A percentile compares a stretch with the other conserved stretches of the same genome.
These are phyloP conservation scores for Cephus runcator DNA, from an alignment of 2,888 invertebrate species.

Conservation along the genomic window DNA sequence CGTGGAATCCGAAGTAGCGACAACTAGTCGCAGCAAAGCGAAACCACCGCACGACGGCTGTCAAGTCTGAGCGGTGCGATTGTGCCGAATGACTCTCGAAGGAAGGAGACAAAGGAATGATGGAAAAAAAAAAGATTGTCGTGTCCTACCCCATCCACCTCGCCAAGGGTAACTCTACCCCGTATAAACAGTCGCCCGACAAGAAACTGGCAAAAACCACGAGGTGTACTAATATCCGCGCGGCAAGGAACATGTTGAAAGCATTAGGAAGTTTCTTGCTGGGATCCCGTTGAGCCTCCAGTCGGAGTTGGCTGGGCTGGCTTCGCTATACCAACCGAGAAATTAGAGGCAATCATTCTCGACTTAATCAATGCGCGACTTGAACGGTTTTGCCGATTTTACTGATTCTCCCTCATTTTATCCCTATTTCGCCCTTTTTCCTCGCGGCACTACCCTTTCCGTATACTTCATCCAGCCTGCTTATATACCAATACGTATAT, in stretches of 20 bases:
- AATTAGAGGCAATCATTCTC: slow-evolving; percentile 62
- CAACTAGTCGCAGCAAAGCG: too few relatives aligned
- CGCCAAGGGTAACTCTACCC: neutral
- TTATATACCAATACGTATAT: too few relatives aligned
- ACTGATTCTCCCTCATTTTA: slow-evolving; percentile 26
- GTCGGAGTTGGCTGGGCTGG: slow-evolving; percentile 10
- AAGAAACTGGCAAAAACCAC: neutral
- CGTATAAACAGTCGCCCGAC: neutral
- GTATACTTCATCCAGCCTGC: too few relatives aligned
- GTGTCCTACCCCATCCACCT: neutral
- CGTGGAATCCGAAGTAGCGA: too few relatives aligned
- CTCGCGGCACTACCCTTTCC: neutral
- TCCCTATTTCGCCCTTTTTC: slow-evolving; percentile 4
- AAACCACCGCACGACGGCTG: too few relatives aligned
- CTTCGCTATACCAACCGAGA: slow-evolving; percentile 26
- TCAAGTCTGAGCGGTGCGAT: too few relatives aligned
- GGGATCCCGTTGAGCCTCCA: slow-evolving; percentile 2
- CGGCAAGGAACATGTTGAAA: slow-evolving; percentile 50
- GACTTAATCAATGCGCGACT: slow-evolving; percentile 55
- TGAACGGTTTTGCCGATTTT: slow-evolving; percentile 36
- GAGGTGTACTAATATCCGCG: neutral
- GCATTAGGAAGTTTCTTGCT: slow-evolving; percentile 61
- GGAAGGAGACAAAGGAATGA: too few relatives aligned
- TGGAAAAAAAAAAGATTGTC: neutral
- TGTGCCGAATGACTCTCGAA: too few relatives aligned